Conservation (phyloP, 2,888 invertebrate species). For the Nycteola revayana region DNA sequence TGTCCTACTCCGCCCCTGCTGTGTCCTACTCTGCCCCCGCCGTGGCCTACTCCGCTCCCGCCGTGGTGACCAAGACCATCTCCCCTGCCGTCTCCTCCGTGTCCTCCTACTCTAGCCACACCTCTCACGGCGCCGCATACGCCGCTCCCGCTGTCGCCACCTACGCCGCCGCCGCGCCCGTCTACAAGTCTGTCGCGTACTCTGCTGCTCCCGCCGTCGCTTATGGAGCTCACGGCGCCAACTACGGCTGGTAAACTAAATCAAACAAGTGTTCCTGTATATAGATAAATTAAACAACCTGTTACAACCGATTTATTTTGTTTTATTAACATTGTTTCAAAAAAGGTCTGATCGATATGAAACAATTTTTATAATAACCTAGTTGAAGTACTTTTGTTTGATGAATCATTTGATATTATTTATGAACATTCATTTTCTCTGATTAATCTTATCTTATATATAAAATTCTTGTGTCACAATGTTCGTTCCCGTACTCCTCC, state of each 20-base stretch:
- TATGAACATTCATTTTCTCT: too few species aligned
- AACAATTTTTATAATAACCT: too few species aligned
- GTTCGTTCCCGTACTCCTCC: too few species aligned
- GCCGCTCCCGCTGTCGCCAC: constrained; percentile 48
- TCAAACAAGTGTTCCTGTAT: constrained; percentile 42
- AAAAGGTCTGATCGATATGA: too few species aligned
- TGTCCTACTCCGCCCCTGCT: constrained; percentile 38
- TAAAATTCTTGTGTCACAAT: too few species aligned
- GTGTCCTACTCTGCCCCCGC: constrained; percentile 55
- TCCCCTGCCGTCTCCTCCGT: constrained; percentile 49
- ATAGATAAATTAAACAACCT: constrained; percentile 51
- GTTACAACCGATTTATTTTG: constrained; percentile 36
- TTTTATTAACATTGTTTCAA: too few species aligned
- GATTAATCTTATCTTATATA: too few species aligned
- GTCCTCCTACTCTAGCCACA: constrained; percentile 48
- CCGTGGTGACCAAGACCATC: constrained; percentile 67
- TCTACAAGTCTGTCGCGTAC: constrained; percentile 62
- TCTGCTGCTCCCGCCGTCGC: constrained; percentile 82
- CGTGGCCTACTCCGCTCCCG: constrained; percentile 74
- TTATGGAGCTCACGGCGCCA: constrained; percentile 82
- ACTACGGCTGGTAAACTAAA: constrained; percentile 69
- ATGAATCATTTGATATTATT: too few species aligned
- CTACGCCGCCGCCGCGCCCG: constrained; percentile 35
- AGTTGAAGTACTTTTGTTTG: too few species aligned
- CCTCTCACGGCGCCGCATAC: constrained; percentile 50